These are phyloP conservation scores for Euproctis similis DNA, from an alignment of 2,888 invertebrate genomes.

Conservation along the genomic window DNA sequence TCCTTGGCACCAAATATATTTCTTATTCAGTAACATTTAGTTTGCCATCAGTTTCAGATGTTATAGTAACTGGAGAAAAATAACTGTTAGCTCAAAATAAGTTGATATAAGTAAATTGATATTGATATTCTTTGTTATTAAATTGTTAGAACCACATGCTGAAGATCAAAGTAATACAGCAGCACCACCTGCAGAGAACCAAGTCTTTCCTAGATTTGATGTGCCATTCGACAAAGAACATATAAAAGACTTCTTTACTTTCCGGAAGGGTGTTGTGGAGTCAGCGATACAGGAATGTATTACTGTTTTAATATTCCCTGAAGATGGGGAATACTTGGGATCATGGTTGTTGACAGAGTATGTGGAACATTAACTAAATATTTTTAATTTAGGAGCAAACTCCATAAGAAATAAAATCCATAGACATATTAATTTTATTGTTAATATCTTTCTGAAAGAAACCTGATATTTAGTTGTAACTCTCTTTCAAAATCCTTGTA, in stretches of 20 bases:
- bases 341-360: slow-evolving; percentile 90
- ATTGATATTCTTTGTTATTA: neutral
- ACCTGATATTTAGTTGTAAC: too few species aligned
- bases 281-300: slow-evolving; percentile 83
- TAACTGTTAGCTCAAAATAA: neutral
- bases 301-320: slow-evolving; percentile 77
- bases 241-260: slow-evolving; percentile 82
- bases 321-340: slow-evolving; percentile 83
- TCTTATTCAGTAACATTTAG: too few species aligned
- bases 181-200: slow-evolving; percentile 34
- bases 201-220: slow-evolving; percentile 61
- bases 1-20: too few species aligned
- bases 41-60: too few species aligned
- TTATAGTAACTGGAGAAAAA: neutral
- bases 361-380: too few species aligned
- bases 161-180: slow-evolving; percentile 38
- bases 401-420: too few species aligned
- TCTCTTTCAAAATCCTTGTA: too few species aligned
- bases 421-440: too few species aligned
- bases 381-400: too few species aligned
- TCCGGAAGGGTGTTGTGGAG: slow-evolving; percentile 83
- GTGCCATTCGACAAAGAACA: slow-evolving; percentile 72
- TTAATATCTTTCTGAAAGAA: too few species aligned
- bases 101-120: neutral
- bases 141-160: slow-evolving; percentile 50